Base-by-base conservation (phyloP, 2,797 vertebrate genomes). In the Crenichthys baileyi region DNA sequence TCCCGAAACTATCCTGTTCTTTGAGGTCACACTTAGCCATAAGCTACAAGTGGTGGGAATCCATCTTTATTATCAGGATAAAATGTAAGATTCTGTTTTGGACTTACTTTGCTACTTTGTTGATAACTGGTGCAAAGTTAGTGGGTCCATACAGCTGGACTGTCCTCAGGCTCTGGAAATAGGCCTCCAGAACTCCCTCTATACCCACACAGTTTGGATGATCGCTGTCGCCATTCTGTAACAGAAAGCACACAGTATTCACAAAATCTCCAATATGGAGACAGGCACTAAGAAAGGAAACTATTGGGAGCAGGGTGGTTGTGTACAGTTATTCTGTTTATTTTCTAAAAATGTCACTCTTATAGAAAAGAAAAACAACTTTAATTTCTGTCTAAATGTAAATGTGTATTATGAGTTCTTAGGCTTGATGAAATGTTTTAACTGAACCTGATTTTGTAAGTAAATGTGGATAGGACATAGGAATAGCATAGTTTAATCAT, bases 111-210 rank as follows among this genome's bases (percentile, higher is more conserved):
- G 98, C 98, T 89, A 99, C 98, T 93, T 98, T 98, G 93, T 96
- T 99, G 93, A 99, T 99, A 86, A 99, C 96, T 0, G 98, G 97
- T 29, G 98, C 96, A 1, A 99, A 99, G 94, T 98, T 99, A 83
- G 98, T 99, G 78, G 98, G 98, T 71, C 98, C 98, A 0, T 98
- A 99, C n/a, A 99, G 96, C 94, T 99, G 97, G 79, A 98, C 98
- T 0, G 96, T 97, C 75, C 97, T 96, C 86, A 99, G 96, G 89
- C 98, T 98, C 91, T 97, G 96, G 85, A 98, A 98, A 87, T 99
- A 99, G 12, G 97, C 96, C 94, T 99, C 97, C 85, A 99, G 93
- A 13, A 99, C 98, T 0, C 98, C 98, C 50, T 99, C 98, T 0
- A 99, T 98, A 72, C 97, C 98, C 0, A 95, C 96, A n/a, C 98